A percentile compares a stretch with the other conserved stretches of the same genome.
phyloP scores from a whole-genome alignment of 1,140 invertebrate species.

The Calephelis virginiensis region DNA sequence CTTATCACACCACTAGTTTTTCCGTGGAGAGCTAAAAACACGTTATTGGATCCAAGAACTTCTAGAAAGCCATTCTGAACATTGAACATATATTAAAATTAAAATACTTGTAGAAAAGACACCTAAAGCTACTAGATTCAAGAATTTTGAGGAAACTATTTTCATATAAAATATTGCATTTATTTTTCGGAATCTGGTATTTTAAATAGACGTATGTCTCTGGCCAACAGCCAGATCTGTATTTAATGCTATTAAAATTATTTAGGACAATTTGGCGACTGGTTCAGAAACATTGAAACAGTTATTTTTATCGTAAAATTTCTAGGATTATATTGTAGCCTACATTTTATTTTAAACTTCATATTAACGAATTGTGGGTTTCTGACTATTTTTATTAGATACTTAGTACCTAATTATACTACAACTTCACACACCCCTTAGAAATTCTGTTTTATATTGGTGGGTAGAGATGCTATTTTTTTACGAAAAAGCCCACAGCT shows the following conservation, averaged over 20 bases:
- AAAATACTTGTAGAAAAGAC: too few relatives aligned
- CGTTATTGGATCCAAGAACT: too few relatives aligned
- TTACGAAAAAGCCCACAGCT: too few relatives aligned
- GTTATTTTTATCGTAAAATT: constrained; percentile 63
- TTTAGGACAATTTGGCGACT: constrained; percentile 70
- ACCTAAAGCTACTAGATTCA: neutral
- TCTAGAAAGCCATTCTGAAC: too few relatives aligned
- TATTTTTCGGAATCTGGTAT: constrained; percentile 39
- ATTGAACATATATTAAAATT: too few relatives aligned
- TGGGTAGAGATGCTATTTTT: too few relatives aligned
- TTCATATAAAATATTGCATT: constrained; percentile 1
- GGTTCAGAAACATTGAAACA: constrained; percentile 61
- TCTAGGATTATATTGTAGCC: constrained; percentile 28
- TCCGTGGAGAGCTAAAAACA: too few relatives aligned
- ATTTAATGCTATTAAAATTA: constrained; percentile 73
- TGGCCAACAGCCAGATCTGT: constrained; percentile 60
- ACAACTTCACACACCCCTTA: too few relatives aligned
- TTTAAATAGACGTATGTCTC: constrained; percentile 58
- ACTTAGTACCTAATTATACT: too few relatives aligned
- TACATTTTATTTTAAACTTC: constrained; percentile 43
- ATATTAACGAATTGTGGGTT: neutral
- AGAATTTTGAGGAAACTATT: constrained; percentile 2
- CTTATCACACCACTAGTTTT: too few relatives aligned
- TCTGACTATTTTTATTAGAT: too few relatives aligned
- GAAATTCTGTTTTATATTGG: too few relatives aligned